Conservation (phyloP, 2,113 vertebrate species). For the Catharus minimus region DNA sequence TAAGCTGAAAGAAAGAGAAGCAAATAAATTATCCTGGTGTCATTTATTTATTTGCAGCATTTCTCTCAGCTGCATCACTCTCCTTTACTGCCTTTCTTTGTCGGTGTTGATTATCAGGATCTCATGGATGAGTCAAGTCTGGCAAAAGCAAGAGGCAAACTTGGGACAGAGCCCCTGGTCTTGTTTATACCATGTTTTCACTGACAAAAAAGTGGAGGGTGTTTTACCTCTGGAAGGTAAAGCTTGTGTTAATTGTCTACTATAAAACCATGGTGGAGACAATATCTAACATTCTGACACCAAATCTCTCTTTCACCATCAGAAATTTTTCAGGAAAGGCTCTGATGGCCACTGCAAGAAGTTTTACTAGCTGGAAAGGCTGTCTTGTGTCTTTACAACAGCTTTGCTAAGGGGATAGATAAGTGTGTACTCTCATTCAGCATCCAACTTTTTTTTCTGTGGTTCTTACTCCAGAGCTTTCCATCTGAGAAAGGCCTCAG, state of each 20-base stretch:
- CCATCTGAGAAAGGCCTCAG: background rate
- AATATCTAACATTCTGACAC: background rate
- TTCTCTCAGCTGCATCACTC: conserved; percentile 41
- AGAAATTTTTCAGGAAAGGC: background rate
- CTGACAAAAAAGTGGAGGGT: background rate
- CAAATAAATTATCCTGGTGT: conserved; percentile 43
- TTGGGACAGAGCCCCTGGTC: background rate
- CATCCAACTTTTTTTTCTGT: background rate
- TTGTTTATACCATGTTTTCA: background rate
- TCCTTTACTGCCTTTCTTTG: conserved; percentile 3
- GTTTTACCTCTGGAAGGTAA: background rate
- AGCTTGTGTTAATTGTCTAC: background rate
- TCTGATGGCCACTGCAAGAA: background rate
- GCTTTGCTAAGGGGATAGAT: background rate
- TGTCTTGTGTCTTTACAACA: background rate
- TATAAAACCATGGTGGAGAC: background rate
- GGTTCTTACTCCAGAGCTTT: background rate
- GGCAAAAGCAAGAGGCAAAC: background rate
- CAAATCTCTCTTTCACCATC: background rate
- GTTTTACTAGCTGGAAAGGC: background rate
- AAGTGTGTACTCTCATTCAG: background rate
- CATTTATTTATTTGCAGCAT: conserved; percentile 38
- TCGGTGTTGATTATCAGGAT: background rate
- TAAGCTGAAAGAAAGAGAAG: conserved; percentile 53
- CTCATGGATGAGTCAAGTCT: background rate